Conservation (phyloP, 2,888 invertebrate genomes). For the Altica lythri region DNA sequence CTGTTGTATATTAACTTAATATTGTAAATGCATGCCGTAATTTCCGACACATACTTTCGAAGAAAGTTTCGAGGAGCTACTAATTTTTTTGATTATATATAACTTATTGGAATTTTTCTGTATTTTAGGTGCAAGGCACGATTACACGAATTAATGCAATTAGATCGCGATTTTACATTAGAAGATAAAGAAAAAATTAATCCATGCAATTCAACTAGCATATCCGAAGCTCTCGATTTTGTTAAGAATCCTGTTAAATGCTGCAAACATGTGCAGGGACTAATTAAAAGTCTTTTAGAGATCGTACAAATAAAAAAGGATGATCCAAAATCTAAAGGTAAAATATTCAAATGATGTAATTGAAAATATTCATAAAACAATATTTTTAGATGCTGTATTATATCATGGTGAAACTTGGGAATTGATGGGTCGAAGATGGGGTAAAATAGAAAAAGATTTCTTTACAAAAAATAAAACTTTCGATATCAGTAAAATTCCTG, state of each 20-base stretch:
- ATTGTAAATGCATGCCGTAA: too few species aligned
- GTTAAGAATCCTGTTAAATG: conserved; percentile 95
- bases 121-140: conserved; percentile 86
- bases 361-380: not conserved
- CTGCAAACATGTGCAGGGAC: conserved; percentile 86
- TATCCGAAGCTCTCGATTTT: conserved; percentile 88
- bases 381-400: conserved; percentile 75
- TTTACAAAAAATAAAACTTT: conserved; percentile 89
- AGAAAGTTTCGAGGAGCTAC: too few species aligned
- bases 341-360: not conserved
- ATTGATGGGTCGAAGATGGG: conserved; percentile 95
- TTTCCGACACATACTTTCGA: too few species aligned
- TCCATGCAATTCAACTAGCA: conserved; percentile 90
- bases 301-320: conserved; percentile 86
- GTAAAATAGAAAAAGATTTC: conserved; percentile 98
- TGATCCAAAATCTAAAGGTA: conserved; percentile 85
- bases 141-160: conserved; percentile 89
- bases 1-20: too few species aligned
- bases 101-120: not conserved
- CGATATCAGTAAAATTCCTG: conserved; percentile 98
- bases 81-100: too few species aligned
- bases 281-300: conserved; percentile 85
- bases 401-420: conserved; percentile 99
- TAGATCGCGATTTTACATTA: conserved; percentile 81
- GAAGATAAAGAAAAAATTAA: conserved; percentile 88